Conservation (phyloP, 1,140 invertebrate genomes). For the Brachionus rubens region DNA sequence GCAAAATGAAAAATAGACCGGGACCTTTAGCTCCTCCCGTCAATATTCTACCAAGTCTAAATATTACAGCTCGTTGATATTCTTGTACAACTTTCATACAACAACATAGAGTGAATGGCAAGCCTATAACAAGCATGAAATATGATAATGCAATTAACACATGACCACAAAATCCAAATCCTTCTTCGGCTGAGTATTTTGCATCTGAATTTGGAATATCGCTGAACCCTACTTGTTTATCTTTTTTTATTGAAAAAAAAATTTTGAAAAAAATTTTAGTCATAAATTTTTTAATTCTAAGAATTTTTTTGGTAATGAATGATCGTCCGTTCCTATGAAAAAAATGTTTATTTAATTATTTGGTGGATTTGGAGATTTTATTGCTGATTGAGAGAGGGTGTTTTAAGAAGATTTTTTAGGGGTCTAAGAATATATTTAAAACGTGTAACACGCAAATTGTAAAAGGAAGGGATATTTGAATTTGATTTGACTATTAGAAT, state of each 20-base stretch:
- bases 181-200: constrained; percentile 44
- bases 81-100: constrained; percentile 47
- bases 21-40: constrained; percentile 47
- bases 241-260: background rate
- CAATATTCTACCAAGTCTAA: constrained; percentile 47
- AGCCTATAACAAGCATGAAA: constrained; percentile 31
- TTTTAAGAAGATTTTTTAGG: too few relatives aligned
- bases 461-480: too few relatives aligned
- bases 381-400: too few relatives aligned
- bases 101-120: constrained; percentile 44
- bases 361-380: too few relatives aligned
- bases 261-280: background rate
- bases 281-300: background rate
- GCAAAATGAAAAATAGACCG: constrained; percentile 48
- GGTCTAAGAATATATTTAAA: too few relatives aligned
- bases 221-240: constrained; percentile 31
- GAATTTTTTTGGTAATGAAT: too few relatives aligned
- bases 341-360: too few relatives aligned
- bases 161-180: constrained; percentile 38
- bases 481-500: too few relatives aligned
- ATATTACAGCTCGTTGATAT: constrained; percentile 47
- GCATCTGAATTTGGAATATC: constrained; percentile 32
- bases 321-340: too few relatives aligned
- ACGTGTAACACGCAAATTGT: too few relatives aligned
- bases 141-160: constrained; percentile 31